These are phyloP conservation scores for Zonotrichia leucophrys DNA, from an alignment of 2,113 vertebrate species.

Conservation along the genomic window DNA sequence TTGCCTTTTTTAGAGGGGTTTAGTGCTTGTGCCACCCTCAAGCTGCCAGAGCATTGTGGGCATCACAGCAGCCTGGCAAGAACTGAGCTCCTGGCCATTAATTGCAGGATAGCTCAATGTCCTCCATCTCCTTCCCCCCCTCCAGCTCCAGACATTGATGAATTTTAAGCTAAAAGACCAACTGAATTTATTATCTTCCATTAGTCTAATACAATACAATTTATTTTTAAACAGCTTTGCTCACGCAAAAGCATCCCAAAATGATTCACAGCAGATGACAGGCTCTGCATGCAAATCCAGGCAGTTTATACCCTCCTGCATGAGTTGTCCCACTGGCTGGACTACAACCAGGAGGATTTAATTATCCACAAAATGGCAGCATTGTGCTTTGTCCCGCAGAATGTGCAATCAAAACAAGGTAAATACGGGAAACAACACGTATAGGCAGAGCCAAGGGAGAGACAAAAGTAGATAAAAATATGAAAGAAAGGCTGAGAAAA, in stretches of 20 bases:
- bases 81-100: neutral
- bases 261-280: constrained; percentile 37
- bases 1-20: neutral
- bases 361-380: neutral
- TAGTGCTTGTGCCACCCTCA: neutral
- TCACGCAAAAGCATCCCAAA: constrained; percentile 37
- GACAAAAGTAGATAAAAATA: neutral
- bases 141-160: constrained; percentile 30
- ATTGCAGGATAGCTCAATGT: neutral
- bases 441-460: neutral
- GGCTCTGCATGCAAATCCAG: neutral
- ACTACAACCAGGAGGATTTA: neutral
- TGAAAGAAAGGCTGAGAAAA: neutral
- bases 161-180: constrained; percentile 57
- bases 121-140: neutral
- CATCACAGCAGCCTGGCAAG: neutral
- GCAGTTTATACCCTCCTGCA: neutral
- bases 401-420: neutral
- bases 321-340: neutral
- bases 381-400: neutral
- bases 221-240: constrained; percentile 55
- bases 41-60: accelerated
- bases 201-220: constrained; percentile 61
- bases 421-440: neutral
- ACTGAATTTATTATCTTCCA: constrained; percentile 54